A percentile compares a stretch with the other conserved stretches of the same genome.
Conservation (phyloP, 2,113 vertebrate genomes). For the Chrysemys picta region DNA sequence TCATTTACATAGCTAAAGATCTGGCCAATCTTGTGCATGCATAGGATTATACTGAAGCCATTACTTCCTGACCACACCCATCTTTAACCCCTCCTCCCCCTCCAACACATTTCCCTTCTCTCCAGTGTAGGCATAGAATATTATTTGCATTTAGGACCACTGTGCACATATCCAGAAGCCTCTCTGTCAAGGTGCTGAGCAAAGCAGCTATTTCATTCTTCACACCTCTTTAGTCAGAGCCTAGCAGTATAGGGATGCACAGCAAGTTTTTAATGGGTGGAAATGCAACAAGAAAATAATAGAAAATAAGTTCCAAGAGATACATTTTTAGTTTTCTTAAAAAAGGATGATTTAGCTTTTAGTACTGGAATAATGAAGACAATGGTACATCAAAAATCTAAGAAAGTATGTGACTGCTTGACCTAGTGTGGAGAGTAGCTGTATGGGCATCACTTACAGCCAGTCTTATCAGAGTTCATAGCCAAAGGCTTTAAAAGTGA, state of each 20-base stretch:
- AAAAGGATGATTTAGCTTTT: not conserved
- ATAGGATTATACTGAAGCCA: not conserved
- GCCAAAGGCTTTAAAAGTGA: not conserved
- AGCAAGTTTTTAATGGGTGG: not conserved
- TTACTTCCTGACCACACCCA: not conserved
- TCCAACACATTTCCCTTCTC: not conserved
- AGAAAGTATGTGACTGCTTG: not conserved
- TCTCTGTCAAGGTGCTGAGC: not conserved
- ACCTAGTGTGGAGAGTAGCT: not conserved
- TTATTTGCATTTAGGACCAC: not conserved
- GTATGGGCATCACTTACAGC: not conserved
- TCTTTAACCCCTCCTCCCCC: not conserved
- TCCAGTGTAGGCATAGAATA: not conserved
- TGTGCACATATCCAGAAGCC: not conserved
- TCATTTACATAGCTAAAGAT: not conserved
- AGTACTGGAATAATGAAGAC: not conserved
- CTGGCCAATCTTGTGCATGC: not conserved
- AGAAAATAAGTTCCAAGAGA: not conserved
- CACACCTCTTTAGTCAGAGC: not conserved
- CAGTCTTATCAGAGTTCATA: not conserved
- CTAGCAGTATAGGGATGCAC: not conserved
- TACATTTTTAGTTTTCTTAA: not conserved
- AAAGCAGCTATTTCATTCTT: not conserved
- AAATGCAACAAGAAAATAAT: not conserved
- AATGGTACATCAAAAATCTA: not conserved